Conservation (phyloP, 2,888 invertebrate genomes). For the Drosophila mulleri region DNA sequence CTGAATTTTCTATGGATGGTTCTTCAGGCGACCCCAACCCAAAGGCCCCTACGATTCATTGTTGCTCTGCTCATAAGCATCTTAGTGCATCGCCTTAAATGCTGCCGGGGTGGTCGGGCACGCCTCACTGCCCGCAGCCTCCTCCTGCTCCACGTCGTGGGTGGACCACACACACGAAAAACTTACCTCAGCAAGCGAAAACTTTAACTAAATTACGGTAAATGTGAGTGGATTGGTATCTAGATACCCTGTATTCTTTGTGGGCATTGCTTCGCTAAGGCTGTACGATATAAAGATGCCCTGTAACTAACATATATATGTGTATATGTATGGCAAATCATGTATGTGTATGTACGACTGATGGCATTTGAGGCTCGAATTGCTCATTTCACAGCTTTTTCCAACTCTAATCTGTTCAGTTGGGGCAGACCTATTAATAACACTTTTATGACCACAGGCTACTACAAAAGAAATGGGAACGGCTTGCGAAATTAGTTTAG, state of each 20-base stretch:
- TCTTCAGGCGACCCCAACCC: constrained; percentile 13
- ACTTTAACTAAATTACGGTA: neutral
- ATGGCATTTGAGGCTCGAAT: neutral
- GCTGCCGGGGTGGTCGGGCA: constrained; percentile 42
- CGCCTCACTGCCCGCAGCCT: neutral
- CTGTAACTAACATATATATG: neutral
- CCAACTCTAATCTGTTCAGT: neutral
- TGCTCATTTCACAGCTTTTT: neutral
- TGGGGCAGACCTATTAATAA: neutral
- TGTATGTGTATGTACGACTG: neutral
- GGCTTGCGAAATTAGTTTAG: neutral
- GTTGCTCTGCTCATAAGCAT: constrained; percentile 34
- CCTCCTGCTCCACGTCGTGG: constrained; percentile 26
- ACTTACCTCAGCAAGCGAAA: constrained; percentile 4
- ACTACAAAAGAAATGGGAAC: neutral
- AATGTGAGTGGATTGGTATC: neutral
- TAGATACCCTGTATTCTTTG: neutral
- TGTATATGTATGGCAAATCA: neutral
- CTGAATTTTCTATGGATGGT: constrained; percentile 32
- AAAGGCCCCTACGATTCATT: constrained; percentile 19
- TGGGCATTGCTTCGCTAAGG: neutral
- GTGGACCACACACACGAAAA: constrained; percentile 36
- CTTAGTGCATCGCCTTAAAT: constrained; percentile 29
- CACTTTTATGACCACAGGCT: neutral
- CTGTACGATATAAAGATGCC: neutral